These are phyloP conservation scores for Cephus pygmeus DNA, from an alignment of 2,888 invertebrate genomes.

Conservation along the genomic window DNA sequence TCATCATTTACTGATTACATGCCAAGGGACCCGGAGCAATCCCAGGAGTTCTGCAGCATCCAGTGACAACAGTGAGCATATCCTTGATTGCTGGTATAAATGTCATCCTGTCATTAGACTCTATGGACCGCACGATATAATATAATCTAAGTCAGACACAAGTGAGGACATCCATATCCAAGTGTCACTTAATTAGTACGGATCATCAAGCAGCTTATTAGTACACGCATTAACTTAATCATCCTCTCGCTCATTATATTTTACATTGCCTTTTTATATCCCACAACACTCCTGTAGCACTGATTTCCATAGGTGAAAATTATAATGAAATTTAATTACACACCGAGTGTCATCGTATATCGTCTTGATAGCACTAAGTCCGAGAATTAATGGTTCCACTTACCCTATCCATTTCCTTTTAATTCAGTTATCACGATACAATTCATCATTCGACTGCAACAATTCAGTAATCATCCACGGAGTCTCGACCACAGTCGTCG, in stretches of 20 bases:
- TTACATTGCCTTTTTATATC: background rate
- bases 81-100: background rate
- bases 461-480: background rate
- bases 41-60: background rate
- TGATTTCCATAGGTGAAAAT: background rate
- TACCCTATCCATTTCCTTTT: background rate
- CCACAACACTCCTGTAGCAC: background rate
- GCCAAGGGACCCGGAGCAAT: background rate
- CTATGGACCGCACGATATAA: background rate
- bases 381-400: background rate
- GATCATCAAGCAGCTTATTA: background rate
- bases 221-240: background rate
- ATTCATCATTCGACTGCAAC: background rate
- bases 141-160: background rate
- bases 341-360: background rate
- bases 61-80: background rate
- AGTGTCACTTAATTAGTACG: background rate
- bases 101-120: background rate
- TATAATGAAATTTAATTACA: background rate
- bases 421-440: background rate
- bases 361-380: background rate
- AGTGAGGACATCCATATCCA: background rate
- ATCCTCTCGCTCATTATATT: background rate
- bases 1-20: background rate
- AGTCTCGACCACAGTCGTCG: background rate